Conservation (phyloP, 1,140 invertebrate species). For the Drosophila parvula region DNA sequence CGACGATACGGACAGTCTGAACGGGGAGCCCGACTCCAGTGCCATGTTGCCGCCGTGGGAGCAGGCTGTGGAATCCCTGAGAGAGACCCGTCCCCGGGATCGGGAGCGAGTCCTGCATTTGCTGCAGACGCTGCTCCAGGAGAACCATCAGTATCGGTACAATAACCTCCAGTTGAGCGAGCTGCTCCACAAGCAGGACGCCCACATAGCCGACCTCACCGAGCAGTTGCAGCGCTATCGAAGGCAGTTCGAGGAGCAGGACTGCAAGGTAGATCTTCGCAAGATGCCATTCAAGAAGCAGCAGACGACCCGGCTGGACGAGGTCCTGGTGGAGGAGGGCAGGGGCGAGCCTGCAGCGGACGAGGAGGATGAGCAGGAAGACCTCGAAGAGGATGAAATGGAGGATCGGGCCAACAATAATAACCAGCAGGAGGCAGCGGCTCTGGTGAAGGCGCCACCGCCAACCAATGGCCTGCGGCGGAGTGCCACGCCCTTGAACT, state of each 20-base stretch:
- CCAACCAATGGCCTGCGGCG: slow-evolving; percentile 56
- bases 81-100: slow-evolving; percentile 70
- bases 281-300: slow-evolving; percentile 70
- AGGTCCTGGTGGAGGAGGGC: slow-evolving; percentile 16
- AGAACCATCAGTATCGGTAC: slow-evolving; percentile 78
- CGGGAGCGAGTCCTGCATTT: slow-evolving; percentile 70
- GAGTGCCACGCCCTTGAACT: slow-evolving; percentile 58
- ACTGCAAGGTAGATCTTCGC: slow-evolving; percentile 54
- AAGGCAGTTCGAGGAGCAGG: slow-evolving; percentile 56
- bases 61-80: slow-evolving; percentile 72
- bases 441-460: slow-evolving; percentile 28
- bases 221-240: slow-evolving; percentile 74
- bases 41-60: slow-evolving; percentile 79
- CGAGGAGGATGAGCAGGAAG: slow-evolving; percentile 32
- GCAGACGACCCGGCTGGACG: slow-evolving; percentile 32
- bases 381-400: slow-evolving; percentile 44
- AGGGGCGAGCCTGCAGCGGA: slow-evolving; percentile 1
- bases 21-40: slow-evolving; percentile 84
- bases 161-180: slow-evolving; percentile 72
- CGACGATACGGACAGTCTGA: slow-evolving; percentile 85
- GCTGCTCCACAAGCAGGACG: slow-evolving; percentile 69
- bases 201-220: slow-evolving; percentile 72
- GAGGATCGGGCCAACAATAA: slow-evolving; percentile 71
- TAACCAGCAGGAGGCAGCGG: slow-evolving; percentile 44
- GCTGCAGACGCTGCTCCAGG: slow-evolving; percentile 72